These are phyloP conservation scores for Leptatherina wallacei DNA, from an alignment of 2,797 vertebrate species.

Conservation along the genomic window DNA sequence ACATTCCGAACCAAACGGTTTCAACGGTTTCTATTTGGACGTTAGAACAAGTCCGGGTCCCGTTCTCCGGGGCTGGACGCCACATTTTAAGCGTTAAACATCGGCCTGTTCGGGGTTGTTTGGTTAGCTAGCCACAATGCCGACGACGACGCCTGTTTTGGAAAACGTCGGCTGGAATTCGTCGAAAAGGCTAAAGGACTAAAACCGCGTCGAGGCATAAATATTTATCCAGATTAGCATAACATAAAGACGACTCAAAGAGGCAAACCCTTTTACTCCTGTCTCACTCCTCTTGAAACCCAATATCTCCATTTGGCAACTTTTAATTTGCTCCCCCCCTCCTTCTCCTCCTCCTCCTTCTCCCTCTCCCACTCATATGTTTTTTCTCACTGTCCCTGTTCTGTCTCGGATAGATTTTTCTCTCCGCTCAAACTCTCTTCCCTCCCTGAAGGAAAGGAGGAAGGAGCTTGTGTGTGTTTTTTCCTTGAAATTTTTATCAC, in stretches of 20 bases:
- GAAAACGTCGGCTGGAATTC: slow-evolving; percentile 64
- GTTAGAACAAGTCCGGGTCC: slow-evolving; percentile 4
- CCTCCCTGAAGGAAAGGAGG: slow-evolving; percentile 95
- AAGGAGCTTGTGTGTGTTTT: slow-evolving; percentile 97
- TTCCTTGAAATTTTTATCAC: slow-evolving; percentile 99
- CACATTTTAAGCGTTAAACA: slow-evolving; percentile 34
- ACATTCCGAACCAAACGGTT: slow-evolving; percentile 54
- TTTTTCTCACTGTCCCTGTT: slow-evolving; percentile 86
- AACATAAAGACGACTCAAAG: slow-evolving; percentile 84
- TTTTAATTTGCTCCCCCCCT: slow-evolving; percentile 98
- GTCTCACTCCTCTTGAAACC: slow-evolving; percentile 97
- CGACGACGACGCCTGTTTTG: slow-evolving; percentile 66
- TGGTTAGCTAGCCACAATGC: slow-evolving; percentile 73
- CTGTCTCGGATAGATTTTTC: slow-evolving; percentile 93
- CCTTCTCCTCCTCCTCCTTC: slow-evolving; percentile 89
- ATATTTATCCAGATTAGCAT: slow-evolving; percentile 86
- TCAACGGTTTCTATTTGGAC: background rate
- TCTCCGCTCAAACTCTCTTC: slow-evolving; percentile 89
- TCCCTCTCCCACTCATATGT: slow-evolving; percentile 92
- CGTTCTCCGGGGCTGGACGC: slow-evolving; percentile 9
- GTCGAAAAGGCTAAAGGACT: slow-evolving; percentile 68
- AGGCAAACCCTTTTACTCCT: slow-evolving; percentile 87
- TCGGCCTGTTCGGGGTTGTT: slow-evolving; percentile 66
- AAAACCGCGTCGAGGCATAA: slow-evolving; percentile 69
- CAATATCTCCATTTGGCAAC: slow-evolving; percentile 99